Percentiles rank a stretch among this genome's conserved stretches.
These are phyloP conservation scores for Melolontha melolontha DNA, from an alignment of 2,888 invertebrate genomes.

Conservation along the genomic window DNA sequence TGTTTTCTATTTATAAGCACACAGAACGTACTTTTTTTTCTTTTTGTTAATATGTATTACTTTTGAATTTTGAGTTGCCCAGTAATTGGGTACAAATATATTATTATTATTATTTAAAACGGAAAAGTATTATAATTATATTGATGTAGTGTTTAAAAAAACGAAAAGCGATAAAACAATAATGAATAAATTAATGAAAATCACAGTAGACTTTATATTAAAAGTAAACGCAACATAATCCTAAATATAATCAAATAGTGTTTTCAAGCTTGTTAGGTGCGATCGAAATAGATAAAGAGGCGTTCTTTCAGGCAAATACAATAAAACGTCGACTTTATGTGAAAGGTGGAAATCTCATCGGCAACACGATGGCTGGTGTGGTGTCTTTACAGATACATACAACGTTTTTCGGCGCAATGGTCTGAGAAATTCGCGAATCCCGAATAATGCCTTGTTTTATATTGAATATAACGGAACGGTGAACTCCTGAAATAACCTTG, in stretches of 20 bases:
- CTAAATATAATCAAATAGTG: background rate
- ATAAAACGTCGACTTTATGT: slow-evolving; percentile 40
- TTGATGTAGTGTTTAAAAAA: no score
- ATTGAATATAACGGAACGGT: slow-evolving; percentile 35
- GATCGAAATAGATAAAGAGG: slow-evolving; percentile 11
- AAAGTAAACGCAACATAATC: background rate
- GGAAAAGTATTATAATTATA: no score
- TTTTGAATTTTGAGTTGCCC: no score
- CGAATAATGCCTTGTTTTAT: slow-evolving; percentile 39
- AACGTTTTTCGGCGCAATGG: slow-evolving; percentile 40
- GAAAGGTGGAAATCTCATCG: slow-evolving; percentile 40
- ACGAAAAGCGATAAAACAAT: no score
- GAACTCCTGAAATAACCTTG: slow-evolving; percentile 25
- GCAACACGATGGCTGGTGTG: background rate
- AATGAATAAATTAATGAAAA: no score
- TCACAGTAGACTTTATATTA: no score
- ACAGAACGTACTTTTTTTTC: no score
- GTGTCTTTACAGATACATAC: slow-evolving; percentile 38
- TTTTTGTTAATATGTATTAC: no score
- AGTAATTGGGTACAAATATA: no score
- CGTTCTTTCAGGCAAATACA: slow-evolving; percentile 19
- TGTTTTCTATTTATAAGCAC: no score
- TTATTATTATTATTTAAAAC: no score
- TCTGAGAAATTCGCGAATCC: slow-evolving; percentile 38
- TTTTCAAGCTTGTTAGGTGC: slow-evolving; percentile 3